A percentile compares a stretch with the other conserved stretches of the same genome.
These are phyloP conservation scores for Sesamia nonagrioides DNA, from an alignment of 1,140 invertebrate genomes.

Conservation along the genomic window DNA sequence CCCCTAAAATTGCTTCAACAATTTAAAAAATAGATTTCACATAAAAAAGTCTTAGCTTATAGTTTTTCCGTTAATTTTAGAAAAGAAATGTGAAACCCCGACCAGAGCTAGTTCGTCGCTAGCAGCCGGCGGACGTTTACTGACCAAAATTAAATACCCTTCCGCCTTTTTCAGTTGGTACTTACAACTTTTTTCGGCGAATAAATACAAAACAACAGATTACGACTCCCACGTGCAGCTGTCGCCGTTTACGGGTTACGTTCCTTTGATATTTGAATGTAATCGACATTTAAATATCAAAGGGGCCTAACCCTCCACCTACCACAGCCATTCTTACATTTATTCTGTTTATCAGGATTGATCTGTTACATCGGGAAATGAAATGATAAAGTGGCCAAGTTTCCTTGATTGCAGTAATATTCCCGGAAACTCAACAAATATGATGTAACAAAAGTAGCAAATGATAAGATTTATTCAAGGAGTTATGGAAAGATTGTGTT, in stretches of 20 bases:
- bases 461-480: conserved; percentile 4
- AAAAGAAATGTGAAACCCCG: no score
- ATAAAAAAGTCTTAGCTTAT: no score
- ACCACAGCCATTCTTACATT: neutral
- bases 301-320: neutral
- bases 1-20: no score
- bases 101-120: no score
- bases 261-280: neutral
- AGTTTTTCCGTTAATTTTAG: no score
- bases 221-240: no score
- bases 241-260: neutral
- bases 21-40: no score
- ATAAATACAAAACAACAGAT: no score
- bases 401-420: conserved; percentile 30
- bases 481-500: neutral
- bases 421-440: conserved; percentile 1
- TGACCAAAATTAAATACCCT: no score
- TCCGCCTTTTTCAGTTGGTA: no score
- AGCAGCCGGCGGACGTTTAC: no score
- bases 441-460: neutral
- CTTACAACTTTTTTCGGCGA: no score
- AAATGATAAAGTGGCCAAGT: conserved; percentile 29
- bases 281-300: neutral
- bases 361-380: neutral
- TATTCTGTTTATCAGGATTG: neutral